Evolutionary conservation across 2,113 vertebrate genomes (phyloP).

Genomic region (Mastomys coucha): DNA sequence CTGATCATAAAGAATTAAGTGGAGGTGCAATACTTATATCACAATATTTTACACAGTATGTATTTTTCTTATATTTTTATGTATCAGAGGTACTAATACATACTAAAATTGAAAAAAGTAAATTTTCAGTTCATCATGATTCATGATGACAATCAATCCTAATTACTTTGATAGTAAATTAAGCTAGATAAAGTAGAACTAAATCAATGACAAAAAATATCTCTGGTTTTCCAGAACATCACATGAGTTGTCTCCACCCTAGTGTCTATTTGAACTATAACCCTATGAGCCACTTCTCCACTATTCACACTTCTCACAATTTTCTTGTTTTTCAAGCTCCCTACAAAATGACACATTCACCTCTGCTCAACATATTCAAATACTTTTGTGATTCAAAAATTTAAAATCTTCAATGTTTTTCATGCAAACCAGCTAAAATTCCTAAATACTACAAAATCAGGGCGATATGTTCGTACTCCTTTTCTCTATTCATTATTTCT

Average conservation of each 20-base stretch:
- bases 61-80: neutral
- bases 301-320: neutral
- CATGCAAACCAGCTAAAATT: neutral
- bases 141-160: neutral
- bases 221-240: neutral
- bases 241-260: neutral
- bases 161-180: neutral
- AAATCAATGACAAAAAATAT: neutral
- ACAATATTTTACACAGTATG: neutral
- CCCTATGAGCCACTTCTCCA: neutral
- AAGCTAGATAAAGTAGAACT: neutral
- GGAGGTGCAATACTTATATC: neutral
- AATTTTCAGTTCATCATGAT: neutral
- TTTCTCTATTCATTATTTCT: neutral
- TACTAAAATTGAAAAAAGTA: neutral
- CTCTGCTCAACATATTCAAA: neutral
- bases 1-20: neutral
- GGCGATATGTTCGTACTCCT: rapidly evolving
- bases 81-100: neutral
- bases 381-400: neutral
- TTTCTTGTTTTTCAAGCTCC: neutral
- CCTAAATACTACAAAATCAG: neutral
- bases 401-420: neutral
- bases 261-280: neutral
- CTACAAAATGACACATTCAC: neutral